Base-by-base conservation (phyloP, 2,797 vertebrate genomes). In the Micrastur ruficollis region DNA sequence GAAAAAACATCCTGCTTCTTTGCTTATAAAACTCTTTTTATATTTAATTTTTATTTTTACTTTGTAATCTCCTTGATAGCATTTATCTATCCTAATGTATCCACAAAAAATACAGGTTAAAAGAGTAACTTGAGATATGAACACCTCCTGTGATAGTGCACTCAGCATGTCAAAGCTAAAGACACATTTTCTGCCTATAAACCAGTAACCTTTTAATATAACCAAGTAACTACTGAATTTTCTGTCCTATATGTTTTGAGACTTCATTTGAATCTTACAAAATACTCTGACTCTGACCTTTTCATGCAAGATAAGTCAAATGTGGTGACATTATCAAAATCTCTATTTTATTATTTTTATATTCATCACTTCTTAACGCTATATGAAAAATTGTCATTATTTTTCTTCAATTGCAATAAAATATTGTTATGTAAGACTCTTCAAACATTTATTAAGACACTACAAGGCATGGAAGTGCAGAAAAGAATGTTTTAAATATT, bases 251-350 rank as follows among this genome's bases (percentile, higher is more conserved):
- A 40, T 81, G 56, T 82, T 78, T 91, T 91, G 83, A 90, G 72
- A 96, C 44, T 96, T 96, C 59, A 89, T 95, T 40, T 96, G 92
- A 97, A 92, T 97, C 36, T 80, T 87, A 68, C 66, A 79, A 95
- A 96, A 89, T 84, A 46, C 56, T 95, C 76, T 70, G 61, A 78
- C 55, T 96, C 76, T 97, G 97, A 97, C 92, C 95, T 97, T 97
- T 96, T 89, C 91, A 81, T 92, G 95, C 85, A 91, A 92, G 95
- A 87, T 86, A 95, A 96, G 89, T 97, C 92, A 96, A 93, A 97
- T 26, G 90, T 66, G 81, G 85, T 93, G 89, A 95, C 92, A 96
- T 98, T 95, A 96, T 97, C 88, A 92, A 93, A 75, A 74, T 46
- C 38, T 42, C 8, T 66, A 74, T 91, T 97, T 96, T 95, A 94